A percentile compares a stretch with the other conserved stretches of the same genome.
These are phyloP conservation scores for Diogma glabrata DNA, from an alignment of 2,888 invertebrate genomes.

Conservation along the genomic window DNA sequence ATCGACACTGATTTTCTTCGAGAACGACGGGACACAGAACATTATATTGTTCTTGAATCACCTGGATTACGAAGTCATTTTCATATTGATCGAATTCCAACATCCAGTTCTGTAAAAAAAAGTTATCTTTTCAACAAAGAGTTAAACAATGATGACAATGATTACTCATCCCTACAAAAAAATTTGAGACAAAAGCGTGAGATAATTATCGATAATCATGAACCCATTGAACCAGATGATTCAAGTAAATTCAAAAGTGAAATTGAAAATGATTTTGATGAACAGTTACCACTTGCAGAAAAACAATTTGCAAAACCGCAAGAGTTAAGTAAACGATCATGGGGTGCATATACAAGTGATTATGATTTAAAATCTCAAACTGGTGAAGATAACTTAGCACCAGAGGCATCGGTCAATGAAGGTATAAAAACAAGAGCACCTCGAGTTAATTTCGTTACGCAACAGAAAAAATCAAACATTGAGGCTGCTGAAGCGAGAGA, in stretches of 20 bases:
- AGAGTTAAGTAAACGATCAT: slow-evolving; percentile 44
- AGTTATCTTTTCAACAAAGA: not conserved
- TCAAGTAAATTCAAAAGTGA: no score
- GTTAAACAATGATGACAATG: no score
- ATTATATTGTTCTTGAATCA: slow-evolving; percentile 20
- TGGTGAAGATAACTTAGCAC: slow-evolving; percentile 37
- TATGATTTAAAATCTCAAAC: slow-evolving; percentile 23
- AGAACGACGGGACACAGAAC: slow-evolving; percentile 19
- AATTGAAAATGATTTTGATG: slow-evolving; percentile 19
- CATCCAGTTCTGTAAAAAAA: not conserved
- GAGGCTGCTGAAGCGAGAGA: slow-evolving; percentile 15
- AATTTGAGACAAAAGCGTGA: not conserved
- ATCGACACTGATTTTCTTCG: not conserved
- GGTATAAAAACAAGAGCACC: slow-evolving; percentile 47
- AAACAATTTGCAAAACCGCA: slow-evolving; percentile 39
- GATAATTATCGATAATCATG: not conserved
- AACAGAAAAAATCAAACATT: slow-evolving; percentile 34
- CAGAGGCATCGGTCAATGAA: slow-evolving; percentile 43
- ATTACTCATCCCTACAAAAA: no score
- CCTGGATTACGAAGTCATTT: slow-evolving; percentile 21
- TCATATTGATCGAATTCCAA: slow-evolving; percentile 14
- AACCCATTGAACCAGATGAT: no score
- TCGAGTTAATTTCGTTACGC: slow-evolving; percentile 54
- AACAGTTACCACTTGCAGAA: slow-evolving; percentile 30
- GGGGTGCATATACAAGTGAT: slow-evolving; percentile 42